Evolutionary conservation across 2,888 invertebrate species (phyloP).

Genomic region (Lycia hirtaria): DNA sequence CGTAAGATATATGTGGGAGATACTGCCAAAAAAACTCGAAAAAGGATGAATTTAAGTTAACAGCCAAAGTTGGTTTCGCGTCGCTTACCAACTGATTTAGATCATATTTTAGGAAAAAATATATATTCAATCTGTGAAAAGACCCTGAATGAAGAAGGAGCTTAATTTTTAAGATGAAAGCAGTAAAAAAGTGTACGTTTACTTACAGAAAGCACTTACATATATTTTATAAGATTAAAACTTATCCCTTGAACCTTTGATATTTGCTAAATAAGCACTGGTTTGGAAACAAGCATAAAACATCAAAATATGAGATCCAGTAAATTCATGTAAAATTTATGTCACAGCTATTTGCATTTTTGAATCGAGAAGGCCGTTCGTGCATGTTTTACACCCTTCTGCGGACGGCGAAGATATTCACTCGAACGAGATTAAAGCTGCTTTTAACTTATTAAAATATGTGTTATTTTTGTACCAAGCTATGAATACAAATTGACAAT

Average conservation of each 20-base stretch:
- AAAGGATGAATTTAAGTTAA: too few relatives aligned
- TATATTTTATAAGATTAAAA: too few relatives aligned
- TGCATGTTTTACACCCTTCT: slow-evolving; percentile 32
- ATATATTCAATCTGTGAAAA: too few relatives aligned
- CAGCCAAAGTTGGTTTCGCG: too few relatives aligned
- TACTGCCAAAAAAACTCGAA: too few relatives aligned
- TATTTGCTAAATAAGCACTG: neutral
- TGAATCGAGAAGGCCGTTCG: slow-evolving; percentile 38
- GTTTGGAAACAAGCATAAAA: slow-evolving; percentile 2
- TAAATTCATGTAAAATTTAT: slow-evolving; percentile 37
- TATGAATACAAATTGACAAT: too few relatives aligned
- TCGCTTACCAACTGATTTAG: too few relatives aligned
- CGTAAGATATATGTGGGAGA: too few relatives aligned
- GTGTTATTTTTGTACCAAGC: neutral
- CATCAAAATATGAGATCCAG: neutral
- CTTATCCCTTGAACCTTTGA: neutral
- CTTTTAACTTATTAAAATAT: slow-evolving; percentile 20
- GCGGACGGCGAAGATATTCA: slow-evolving; percentile 13
- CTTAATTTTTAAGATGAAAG: too few relatives aligned
- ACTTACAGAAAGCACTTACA: too few relatives aligned
- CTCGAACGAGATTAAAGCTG: slow-evolving; percentile 17
- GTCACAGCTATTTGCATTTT: slow-evolving; percentile 46
- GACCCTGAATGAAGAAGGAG: too few relatives aligned
- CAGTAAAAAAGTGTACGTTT: neutral
- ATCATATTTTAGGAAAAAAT: too few relatives aligned